These are phyloP conservation scores for Heterotis niloticus DNA, from an alignment of 2,113 vertebrate species.

Conservation along the genomic window DNA sequence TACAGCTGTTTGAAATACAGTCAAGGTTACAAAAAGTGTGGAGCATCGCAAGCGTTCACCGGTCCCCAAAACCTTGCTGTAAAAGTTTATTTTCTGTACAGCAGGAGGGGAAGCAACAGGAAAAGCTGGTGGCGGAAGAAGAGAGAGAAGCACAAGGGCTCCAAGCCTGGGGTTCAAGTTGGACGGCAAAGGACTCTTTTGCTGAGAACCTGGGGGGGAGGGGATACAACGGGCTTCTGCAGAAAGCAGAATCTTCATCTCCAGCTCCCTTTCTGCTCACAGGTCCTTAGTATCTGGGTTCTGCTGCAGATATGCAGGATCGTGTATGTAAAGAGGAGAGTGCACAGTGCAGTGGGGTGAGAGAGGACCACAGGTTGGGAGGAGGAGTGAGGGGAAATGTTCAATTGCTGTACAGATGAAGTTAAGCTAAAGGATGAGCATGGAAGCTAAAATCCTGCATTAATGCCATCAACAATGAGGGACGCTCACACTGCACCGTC, in stretches of 20 bases:
- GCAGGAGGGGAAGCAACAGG: conserved; percentile 6
- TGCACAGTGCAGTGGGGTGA: conserved; percentile 34
- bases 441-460: no score
- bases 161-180: not conserved
- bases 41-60: conserved; percentile 12
- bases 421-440: no score
- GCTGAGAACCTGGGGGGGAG: not conserved
- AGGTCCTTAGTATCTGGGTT: conserved; percentile 51
- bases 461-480: no score
- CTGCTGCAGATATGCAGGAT: conserved; percentile 49
- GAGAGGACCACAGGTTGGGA: not conserved
- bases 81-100: conserved; percentile 13
- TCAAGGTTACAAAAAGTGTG: conserved; percentile 33
- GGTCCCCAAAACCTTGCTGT: conserved; percentile 43
- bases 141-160: not conserved
- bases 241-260: not conserved
- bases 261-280: conserved; percentile 30
- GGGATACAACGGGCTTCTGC: not conserved
- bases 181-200: not conserved
- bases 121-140: not conserved
- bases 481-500: no score
- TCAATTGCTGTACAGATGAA: no score
- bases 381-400: conserved; percentile 10
- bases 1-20: conserved; percentile 51
- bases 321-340: conserved; percentile 29